Evolutionary conservation across 37 sponge, comb jelly and placozoan genomes (phyloP).

Genomic region (Crambe crambe): DNA sequence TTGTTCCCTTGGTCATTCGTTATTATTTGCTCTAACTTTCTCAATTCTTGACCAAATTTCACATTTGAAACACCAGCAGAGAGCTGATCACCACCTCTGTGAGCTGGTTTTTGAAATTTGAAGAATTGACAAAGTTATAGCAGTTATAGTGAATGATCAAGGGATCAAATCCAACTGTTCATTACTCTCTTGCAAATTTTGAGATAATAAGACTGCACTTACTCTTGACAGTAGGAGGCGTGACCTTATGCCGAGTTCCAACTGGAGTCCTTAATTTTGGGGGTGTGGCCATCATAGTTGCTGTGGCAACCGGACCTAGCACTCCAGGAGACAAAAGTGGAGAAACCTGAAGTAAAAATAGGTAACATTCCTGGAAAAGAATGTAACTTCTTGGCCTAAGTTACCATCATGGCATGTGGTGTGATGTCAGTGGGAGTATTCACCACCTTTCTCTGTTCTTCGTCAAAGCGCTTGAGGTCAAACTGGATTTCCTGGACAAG

Average conservation of each 20-base stretch:
- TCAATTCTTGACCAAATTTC: too few relatives aligned
- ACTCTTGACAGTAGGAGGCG: slow-evolving; percentile 6
- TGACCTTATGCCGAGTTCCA: not conserved
- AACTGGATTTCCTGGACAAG: slow-evolving; percentile 87
- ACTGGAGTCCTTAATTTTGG: slow-evolving; percentile 21
- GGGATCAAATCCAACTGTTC: too few relatives aligned
- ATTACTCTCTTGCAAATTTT: too few relatives aligned
- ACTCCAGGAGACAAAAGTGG: slow-evolving; percentile 47
- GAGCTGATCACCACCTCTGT: too few relatives aligned
- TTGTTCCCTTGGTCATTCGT: too few relatives aligned
- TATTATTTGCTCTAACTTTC: too few relatives aligned
- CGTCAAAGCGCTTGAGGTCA: slow-evolving; percentile 85
- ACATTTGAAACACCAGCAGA: too few relatives aligned
- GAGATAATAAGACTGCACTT: too few relatives aligned
- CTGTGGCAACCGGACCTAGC: slow-evolving; percentile 7
- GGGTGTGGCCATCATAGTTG: slow-evolving; percentile 31
- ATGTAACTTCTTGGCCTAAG: not conserved
- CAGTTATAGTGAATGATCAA: too few relatives aligned
- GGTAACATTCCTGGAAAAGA: too few relatives aligned
- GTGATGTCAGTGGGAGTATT: slow-evolving; percentile 22
- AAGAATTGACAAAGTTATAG: too few relatives aligned
- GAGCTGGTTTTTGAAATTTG: too few relatives aligned
- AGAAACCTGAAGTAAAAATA: slow-evolving; percentile 24
- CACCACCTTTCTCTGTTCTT: slow-evolving; percentile 56
- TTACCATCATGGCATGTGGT: slow-evolving; percentile 38